Base-by-base conservation (phyloP, 2,797 vertebrate species). In the Melopsittacus undulatus region DNA sequence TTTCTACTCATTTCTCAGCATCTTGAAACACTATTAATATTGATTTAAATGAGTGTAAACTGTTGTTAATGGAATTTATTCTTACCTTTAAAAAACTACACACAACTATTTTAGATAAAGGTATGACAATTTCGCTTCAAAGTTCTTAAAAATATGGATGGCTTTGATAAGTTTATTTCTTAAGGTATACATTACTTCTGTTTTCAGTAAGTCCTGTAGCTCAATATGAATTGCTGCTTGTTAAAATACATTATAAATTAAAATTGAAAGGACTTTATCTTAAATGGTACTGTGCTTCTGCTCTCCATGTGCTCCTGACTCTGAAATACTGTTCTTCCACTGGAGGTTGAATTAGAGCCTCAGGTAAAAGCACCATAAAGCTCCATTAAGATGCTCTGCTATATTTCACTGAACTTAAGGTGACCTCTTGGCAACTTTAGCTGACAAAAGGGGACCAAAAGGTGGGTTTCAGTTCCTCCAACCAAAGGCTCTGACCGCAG, bases 181-280 rank as follows among this genome's bases (percentile, higher is more conserved):
- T 59, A 83, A 82, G 5, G 3, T 24, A 56, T 29, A 40, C 4
- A 22, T 59, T 38, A 32, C 24, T 26, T 19, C 5, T 9, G 10
- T 29, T 52, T 81, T 56, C 49, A 61, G 18, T 1, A 16, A 49
- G 2, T 38, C 29, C 36, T 48, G 17, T 23, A 45, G 36, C 8
- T 52, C 38, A 24, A 1, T 21, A 38, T 12, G 1, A 11, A 56
- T 27, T 21, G 1, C 10, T 48, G 10, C 34, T 17, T 7, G 4
- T 38, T 57, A 78, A 91, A 72, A 79, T 20, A 13, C 0, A 1
- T 8, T 10, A 2, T 7, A 52, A 54, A 76, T 6, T n/a, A 23
- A 54, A 78, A 54, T 2, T 26, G 5, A 40, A 63, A 67, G 29
- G 32, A 49, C 2, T 80, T 82, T 59, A 16, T 43, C 48, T 27